Evolutionary conservation across 2,113 vertebrate species (phyloP).

Genomic region (Odontesthes bonariensis): DNA sequence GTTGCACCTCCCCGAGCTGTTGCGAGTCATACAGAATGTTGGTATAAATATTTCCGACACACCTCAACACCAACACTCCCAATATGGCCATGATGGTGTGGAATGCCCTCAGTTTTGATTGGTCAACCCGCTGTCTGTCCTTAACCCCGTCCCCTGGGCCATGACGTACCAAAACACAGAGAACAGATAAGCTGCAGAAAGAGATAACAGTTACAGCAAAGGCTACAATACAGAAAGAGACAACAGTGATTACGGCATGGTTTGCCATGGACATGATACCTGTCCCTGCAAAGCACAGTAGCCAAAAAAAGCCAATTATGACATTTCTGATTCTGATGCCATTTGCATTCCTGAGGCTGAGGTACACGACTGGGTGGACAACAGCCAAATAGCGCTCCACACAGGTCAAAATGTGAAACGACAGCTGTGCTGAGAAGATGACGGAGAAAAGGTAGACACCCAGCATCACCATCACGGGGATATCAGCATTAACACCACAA

Average conservation of each 20-base stretch:
- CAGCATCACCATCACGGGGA: neutral
- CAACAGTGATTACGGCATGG: neutral
- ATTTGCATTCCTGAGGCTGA: neutral
- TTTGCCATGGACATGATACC: neutral
- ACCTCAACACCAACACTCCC: constrained; percentile 5
- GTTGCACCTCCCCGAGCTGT: neutral
- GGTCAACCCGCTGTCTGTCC: neutral
- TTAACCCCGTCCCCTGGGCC: neutral
- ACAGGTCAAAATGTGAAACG: constrained; percentile 9
- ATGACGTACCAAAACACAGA: neutral
- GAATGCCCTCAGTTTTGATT: constrained; percentile 2
- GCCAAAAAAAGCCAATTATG: neutral
- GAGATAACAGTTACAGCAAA: neutral
- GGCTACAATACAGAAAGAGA: neutral
- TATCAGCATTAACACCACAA: neutral
- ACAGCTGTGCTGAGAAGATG: neutral
- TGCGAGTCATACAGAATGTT: neutral
- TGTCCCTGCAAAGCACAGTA: neutral
- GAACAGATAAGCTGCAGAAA: neutral
- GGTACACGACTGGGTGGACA: neutral
- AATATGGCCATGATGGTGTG: neutral
- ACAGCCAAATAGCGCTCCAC: constrained; percentile 9
- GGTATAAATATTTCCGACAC: neutral
- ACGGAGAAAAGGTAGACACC: neutral
- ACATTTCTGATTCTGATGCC: neutral